Conservation (phyloP, 2,113 vertebrate species). For the Telmatochromis sp. region DNA sequence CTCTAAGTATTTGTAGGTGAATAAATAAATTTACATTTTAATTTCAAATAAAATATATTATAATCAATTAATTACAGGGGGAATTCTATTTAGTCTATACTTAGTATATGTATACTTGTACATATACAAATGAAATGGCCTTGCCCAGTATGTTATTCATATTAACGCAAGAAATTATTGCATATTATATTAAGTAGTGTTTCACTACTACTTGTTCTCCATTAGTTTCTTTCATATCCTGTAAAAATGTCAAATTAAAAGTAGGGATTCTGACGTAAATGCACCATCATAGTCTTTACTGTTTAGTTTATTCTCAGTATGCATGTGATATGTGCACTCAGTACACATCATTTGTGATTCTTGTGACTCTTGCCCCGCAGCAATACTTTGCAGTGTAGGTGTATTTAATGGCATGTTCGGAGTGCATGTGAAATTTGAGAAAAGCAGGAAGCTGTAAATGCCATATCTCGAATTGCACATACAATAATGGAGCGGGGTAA, state of each 20-base stretch:
- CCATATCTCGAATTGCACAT: slow-evolving; percentile 20
- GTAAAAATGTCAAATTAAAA: neutral
- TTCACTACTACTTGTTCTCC: neutral
- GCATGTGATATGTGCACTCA: neutral
- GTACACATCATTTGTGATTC: neutral
- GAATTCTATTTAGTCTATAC: neutral
- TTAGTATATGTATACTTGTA: neutral
- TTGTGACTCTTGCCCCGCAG: neutral
- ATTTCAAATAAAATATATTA: neutral
- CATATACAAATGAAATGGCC: neutral
- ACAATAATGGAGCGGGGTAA: slow-evolving; percentile 31
- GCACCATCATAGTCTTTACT: neutral
- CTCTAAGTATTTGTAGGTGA: neutral
- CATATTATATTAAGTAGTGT: neutral
- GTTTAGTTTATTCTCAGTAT: neutral
- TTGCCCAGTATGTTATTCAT: neutral
- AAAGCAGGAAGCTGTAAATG: slow-evolving; percentile 24
- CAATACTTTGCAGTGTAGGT: neutral
- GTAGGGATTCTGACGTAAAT: neutral
- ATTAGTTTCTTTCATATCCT: neutral
- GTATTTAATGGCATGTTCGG: neutral
- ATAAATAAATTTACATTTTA: neutral
- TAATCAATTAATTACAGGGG: neutral
- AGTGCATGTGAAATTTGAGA: neutral
- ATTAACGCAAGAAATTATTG: neutral